phyloP scores from a whole-genome alignment of 2,797 vertebrate species.

The Antennarius maculatus region DNA sequence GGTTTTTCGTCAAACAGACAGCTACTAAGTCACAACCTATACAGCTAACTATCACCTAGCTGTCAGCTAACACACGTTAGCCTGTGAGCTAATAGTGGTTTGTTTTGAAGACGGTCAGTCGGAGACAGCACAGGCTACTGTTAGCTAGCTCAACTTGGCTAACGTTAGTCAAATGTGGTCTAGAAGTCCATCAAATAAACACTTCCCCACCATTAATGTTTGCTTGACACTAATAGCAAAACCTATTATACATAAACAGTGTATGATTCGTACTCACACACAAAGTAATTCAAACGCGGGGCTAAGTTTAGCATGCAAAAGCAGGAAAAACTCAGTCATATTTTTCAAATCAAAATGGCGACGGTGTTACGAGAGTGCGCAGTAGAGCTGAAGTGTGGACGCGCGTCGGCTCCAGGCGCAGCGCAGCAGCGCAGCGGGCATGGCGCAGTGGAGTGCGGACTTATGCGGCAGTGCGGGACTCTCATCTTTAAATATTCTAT shows the following conservation, averaged over 20 bases:
- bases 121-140: constrained; percentile 63
- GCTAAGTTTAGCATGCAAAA: constrained; percentile 76
- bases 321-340: constrained; percentile 83
- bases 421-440: background rate
- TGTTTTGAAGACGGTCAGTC: constrained; percentile 78
- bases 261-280: constrained; percentile 45
- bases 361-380: constrained; percentile 76
- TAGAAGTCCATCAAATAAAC: constrained; percentile 41
- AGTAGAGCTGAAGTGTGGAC: constrained; percentile 37
- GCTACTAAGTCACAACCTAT: constrained; percentile 49
- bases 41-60: constrained; percentile 57
- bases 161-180: constrained; percentile 57
- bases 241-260: constrained; percentile 6
- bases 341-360: constrained; percentile 89
- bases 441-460: background rate
- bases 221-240: background rate
- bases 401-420: constrained; percentile 46
- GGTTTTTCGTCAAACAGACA: constrained; percentile 43
- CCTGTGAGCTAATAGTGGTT: constrained; percentile 65
- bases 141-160: constrained; percentile 73
- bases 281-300: constrained; percentile 50
- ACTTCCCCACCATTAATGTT: constrained; percentile 1
- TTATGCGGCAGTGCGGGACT: constrained; percentile 1
- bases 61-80: constrained; percentile 57
- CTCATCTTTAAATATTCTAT: background rate